Evolutionary conservation across 2,113 vertebrate species (phyloP).

Genomic region (Otis tarda): DNA sequence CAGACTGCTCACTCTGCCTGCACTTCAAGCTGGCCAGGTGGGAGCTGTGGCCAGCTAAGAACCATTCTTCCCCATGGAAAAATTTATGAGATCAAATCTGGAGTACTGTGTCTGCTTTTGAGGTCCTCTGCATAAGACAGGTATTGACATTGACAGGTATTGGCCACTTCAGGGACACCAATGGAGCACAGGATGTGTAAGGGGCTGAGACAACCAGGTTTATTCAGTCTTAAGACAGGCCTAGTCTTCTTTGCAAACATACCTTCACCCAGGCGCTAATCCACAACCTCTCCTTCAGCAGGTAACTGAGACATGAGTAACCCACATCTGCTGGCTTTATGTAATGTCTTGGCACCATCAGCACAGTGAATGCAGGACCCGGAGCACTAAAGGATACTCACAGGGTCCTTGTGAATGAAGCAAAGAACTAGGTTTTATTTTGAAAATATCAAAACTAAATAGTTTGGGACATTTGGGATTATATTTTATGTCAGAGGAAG

Average conservation of each 20-base stretch:
- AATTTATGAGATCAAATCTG: background rate
- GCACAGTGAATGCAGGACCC: background rate
- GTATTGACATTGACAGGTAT: background rate
- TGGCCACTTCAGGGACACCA: background rate
- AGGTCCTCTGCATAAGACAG: background rate
- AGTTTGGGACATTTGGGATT: background rate
- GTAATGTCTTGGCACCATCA: background rate
- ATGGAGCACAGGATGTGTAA: background rate
- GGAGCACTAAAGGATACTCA: background rate
- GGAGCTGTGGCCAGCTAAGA: background rate
- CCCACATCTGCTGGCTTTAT: background rate
- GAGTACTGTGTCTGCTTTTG: background rate
- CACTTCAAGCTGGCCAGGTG: background rate
- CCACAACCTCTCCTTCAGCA: background rate
- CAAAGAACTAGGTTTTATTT: background rate
- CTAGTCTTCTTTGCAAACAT: background rate
- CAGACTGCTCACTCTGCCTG: background rate
- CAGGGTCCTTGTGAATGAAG: background rate
- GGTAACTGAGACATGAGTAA: background rate
- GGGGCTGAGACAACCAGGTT: background rate
- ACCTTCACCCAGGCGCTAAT: background rate
- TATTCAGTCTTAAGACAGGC: background rate
- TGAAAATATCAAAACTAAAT: background rate
- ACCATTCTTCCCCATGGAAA: background rate
- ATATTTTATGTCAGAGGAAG: background rate